Evolutionary conservation across 2,888 invertebrate genomes (phyloP).

Genomic region (Helicoverpa assulta): DNA sequence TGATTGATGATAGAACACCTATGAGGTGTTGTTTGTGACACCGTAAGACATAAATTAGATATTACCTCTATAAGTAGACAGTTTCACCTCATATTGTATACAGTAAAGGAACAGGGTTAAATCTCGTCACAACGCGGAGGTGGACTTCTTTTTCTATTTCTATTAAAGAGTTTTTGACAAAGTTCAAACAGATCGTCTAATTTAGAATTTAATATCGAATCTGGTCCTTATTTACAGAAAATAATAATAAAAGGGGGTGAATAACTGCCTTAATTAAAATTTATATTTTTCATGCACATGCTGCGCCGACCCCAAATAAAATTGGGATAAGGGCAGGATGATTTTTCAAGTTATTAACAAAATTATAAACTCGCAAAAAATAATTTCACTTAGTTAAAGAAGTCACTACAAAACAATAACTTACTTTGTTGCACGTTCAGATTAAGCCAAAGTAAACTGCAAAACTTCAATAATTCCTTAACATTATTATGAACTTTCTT

Average conservation of each 20-base stretch:
- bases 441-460: conserved; percentile 37
- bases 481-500: conserved; percentile 39
- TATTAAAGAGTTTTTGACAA: no score
- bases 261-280: no score
- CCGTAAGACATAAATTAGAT: neutral
- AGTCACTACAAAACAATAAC: conserved; percentile 32
- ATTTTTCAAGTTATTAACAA: no score
- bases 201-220: no score
- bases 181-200: no score
- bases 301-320: no score
- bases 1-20: neutral
- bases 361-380: neutral
- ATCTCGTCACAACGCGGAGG: no score
- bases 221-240: no score
- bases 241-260: no score
- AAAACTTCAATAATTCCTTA: conserved; percentile 25
- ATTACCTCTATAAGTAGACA: neutral
- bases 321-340: no score
- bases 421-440: conserved; percentile 28
- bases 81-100: neutral
- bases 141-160: no score
- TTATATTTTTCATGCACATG: no score
- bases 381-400: conserved; percentile 22
- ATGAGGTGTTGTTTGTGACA: neutral
- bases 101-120: neutral